Conservation (phyloP, 2,888 invertebrate genomes). For the Stenodema calcarata region DNA sequence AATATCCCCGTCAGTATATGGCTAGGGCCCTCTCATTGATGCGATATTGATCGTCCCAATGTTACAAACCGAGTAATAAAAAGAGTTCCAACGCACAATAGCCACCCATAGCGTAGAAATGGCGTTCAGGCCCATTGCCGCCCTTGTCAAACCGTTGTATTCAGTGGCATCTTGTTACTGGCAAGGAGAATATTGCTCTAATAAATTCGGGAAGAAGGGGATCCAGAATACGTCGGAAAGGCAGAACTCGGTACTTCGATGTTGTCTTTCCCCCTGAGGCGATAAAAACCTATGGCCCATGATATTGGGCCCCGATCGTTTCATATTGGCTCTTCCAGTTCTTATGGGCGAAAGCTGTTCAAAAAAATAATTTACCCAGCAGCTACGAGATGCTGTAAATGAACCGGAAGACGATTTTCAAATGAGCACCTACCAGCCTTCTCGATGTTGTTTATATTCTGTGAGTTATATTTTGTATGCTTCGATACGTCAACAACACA, state of each 20-base stretch:
- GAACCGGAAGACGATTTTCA: not conserved
- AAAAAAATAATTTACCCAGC: not conserved
- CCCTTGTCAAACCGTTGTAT: not conserved
- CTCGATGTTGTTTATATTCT: too few species aligned
- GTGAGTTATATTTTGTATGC: too few species aligned
- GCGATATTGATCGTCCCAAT: not conserved
- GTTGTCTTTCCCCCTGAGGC: not conserved
- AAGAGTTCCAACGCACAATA: not conserved
- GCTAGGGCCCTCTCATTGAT: not conserved
- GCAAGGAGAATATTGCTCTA: not conserved
- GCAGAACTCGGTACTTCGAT: conserved; percentile 5
- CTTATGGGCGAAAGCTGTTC: conserved; percentile 18
- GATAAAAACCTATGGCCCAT: conserved; percentile 38
- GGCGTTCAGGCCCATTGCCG: not conserved
- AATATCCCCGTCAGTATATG: too few species aligned
- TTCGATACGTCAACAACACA: too few species aligned
- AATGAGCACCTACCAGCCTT: not conserved
- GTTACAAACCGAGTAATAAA: not conserved
- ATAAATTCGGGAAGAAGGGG: not conserved
- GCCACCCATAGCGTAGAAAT: not conserved
- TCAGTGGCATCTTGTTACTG: not conserved
- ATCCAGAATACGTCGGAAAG: conserved; percentile 1
- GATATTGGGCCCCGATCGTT: conserved; percentile 36
- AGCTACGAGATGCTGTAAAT: not conserved
- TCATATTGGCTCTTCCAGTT: not conserved